Conservation (phyloP, 2,888 invertebrate species). For the Tridacna gigas region DNA sequence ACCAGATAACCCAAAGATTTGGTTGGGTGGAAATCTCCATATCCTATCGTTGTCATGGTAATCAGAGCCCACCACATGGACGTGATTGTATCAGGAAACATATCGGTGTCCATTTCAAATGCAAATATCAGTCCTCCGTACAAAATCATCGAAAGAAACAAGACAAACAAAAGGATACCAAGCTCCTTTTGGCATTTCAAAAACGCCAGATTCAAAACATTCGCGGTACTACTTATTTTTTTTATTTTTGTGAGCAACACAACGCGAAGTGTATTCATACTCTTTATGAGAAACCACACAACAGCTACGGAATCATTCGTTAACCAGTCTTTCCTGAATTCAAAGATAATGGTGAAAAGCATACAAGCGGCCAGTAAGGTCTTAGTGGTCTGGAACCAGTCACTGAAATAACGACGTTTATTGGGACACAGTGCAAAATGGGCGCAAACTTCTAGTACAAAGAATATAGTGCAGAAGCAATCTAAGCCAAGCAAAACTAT, state of each 20-base stretch:
- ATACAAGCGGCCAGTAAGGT: not conserved
- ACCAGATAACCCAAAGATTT: slow-evolving; percentile 81
- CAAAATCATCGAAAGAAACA: not conserved
- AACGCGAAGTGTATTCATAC: slow-evolving; percentile 6
- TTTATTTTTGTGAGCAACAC: not conserved
- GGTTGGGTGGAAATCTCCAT: slow-evolving; percentile 82
- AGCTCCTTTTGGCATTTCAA: not conserved
- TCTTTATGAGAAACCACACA: slow-evolving; percentile 13
- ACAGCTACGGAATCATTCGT: not conserved
- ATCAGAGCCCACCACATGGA: slow-evolving; percentile 85
- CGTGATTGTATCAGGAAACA: slow-evolving; percentile 7
- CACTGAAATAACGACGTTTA: not conserved
- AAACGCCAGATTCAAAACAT: slow-evolving; percentile 1
- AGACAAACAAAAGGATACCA: not conserved
- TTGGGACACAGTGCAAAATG: slow-evolving; percentile 4
- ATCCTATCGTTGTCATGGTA: slow-evolving; percentile 84
- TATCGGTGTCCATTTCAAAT: slow-evolving; percentile 20
- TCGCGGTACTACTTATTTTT: not conserved
- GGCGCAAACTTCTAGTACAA: not conserved
- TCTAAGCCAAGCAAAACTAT: not conserved
- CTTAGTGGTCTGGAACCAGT: not conserved
- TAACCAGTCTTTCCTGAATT: slow-evolving; percentile 17
- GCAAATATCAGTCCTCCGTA: slow-evolving; percentile 20
- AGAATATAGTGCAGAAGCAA: not conserved
- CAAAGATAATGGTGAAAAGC: slow-evolving; percentile 4